Base-by-base conservation (phyloP, 2,113 vertebrate species). In the Bubalus kerabau region DNA sequence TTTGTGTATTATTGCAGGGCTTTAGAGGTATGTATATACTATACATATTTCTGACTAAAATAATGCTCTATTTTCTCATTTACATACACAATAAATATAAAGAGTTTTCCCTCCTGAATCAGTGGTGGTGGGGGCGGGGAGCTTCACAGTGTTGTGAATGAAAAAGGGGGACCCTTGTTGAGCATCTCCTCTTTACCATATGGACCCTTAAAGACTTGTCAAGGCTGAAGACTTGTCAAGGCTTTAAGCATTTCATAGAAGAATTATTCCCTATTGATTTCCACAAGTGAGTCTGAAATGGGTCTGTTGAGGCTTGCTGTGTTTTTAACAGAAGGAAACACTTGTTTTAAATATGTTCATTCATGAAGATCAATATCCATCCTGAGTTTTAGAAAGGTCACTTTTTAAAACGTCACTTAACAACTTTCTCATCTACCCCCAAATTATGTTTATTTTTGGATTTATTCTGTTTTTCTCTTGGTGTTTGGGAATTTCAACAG, bases 401-500 rank as follows among this genome's bases (percentile, higher is more conserved):
- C 56, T 82, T 96, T 93, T 84, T 90, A 95, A 97, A 93, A 78
- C 9, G 15, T 92, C 43, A 46, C 52, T 94, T 84, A 67, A 67
- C 26, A 82, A 56, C 52, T 88, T 94, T 94, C 26, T 86, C 91
- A 48, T 87, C 60, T 95, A 83, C 84, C 48, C 56, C 32, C 13
- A 86, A 78, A 92, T 91, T 86, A 97, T 64, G 95, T 74, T 93
- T 85, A 57, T 64, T 94, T 95, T 93, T 94, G 52, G 10, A 71
- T 84, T 93, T 81, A 57, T 74, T 84, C 23, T 71, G 82, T 89
- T 87, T 94, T 74, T 50, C 87, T 89, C 30, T 93, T 46, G 76
- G 30, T 32, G 46, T 91, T 97, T 94, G 95, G 80, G 81, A 90
- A 94, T 95, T 98, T 98, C 91, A 90, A 46, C 81, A 95, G 62